phyloP scores from a whole-genome alignment of 2,113 vertebrate species.

The Labeo catla region DNA sequence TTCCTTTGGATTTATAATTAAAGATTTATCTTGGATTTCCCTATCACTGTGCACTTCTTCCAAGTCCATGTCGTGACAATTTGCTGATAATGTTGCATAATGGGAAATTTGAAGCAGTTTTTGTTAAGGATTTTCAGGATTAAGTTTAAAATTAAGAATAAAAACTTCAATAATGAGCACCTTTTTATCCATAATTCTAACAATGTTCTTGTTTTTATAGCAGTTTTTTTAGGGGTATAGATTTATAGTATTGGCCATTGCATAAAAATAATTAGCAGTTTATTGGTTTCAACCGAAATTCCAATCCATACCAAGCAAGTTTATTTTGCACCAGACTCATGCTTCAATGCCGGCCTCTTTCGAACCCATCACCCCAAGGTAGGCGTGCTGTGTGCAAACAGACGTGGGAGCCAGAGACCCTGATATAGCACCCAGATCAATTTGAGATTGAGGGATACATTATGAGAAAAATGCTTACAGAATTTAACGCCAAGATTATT shows the following conservation, averaged over 20 bases:
- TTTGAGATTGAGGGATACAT: slow-evolving; percentile 24
- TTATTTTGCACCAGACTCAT: not conserved
- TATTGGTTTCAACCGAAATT: not conserved
- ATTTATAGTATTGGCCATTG: not conserved
- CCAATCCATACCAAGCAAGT: not conserved
- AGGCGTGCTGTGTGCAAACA: not conserved
- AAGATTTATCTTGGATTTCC: no score
- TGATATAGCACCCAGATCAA: slow-evolving; percentile 33
- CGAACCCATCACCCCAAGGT: not conserved
- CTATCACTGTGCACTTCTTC: no score
- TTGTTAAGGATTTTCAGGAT: no score
- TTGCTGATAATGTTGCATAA: no score
- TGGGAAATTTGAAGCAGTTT: no score
- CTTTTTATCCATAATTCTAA: not conserved
- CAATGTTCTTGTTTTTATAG: not conserved
- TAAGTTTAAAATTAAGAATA: not conserved
- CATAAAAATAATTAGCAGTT: not conserved
- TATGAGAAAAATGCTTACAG: slow-evolving; percentile 37
- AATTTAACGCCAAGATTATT: slow-evolving; percentile 1
- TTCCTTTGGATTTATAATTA: no score
- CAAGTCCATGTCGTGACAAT: no score
- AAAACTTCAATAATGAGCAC: not conserved
- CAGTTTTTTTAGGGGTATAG: not conserved
- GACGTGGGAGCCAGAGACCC: not conserved
- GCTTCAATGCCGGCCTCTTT: not conserved